Base-by-base conservation (phyloP, 2,113 vertebrate genomes). In the Petrocephalus microphthalmus region DNA sequence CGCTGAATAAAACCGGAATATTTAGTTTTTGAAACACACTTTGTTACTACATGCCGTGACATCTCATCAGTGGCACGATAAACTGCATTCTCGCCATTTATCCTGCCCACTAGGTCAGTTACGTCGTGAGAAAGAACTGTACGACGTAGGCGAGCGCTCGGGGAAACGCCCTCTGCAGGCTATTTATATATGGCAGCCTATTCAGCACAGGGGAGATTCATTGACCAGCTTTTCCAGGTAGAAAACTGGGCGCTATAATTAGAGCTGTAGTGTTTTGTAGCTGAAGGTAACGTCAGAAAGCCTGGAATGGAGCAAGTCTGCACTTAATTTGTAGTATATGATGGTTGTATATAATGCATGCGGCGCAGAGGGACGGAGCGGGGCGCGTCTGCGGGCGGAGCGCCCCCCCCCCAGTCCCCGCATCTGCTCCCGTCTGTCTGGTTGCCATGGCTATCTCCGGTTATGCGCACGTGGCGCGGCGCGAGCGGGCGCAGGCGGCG, bases 381-480 rank as follows among this genome's bases (percentile, higher is more conserved):
- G 13, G 15, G 51, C 52, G 7, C 10, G 88, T 84, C 74, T 87
- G 89, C 67, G 91, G 91, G 92, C 91, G 93, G 92, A 89, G 91
- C 89, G 89, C 60, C 25, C 89, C 82, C 88, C 90, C 90, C 91
- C 89, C 93, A 93, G 92, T 90, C 90, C 91, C 90, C 90, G 91
- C 85, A 37, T 82, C 91, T 90, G 87, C 84, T 87, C 87, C 57
- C 90, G 83, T 42, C 10, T 89, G 22, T 89, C 88, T 87, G 90
- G 92, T 94, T 94, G 94, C 93, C 92, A 93, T 89, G 91, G 89
- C 60, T 92, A n/a, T 89, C 33, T 57, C 87, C 53, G 87, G 88
- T 83, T 78, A 52, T 78, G 52, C 60, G 33, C 71, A 85, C 81
- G 90, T 88, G 88, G 88, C 91, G 90, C 90, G 91, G 89, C 67